phyloP scores from a whole-genome alignment of 1,140 invertebrate genomes.

The Sinonovacula constricta region DNA sequence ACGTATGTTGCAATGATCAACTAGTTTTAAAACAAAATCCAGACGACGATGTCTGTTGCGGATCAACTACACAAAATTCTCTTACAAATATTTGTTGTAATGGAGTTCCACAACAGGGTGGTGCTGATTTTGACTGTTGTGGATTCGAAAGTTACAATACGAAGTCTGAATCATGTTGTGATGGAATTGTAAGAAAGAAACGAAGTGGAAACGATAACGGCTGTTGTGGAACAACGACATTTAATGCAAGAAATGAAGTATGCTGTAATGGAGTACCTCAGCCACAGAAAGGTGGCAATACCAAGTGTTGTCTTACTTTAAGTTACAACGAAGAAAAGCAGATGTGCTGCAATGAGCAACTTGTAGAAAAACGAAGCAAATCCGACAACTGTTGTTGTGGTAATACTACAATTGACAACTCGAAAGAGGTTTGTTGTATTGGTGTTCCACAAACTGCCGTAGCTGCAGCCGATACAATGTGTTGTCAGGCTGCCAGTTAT shows the following conservation, averaged over 20 bases:
- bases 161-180: constrained; percentile 20
- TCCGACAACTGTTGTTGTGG: constrained; percentile 42
- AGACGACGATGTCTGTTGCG: constrained; percentile 45
- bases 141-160: constrained; percentile 34
- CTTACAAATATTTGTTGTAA: constrained; percentile 42
- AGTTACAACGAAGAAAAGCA: constrained; percentile 37
- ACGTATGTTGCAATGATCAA: constrained; percentile 35
- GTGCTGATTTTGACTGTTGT: constrained; percentile 39
- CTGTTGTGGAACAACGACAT: constrained; percentile 45
- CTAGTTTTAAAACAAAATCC: constrained; percentile 11
- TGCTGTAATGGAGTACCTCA: constrained; percentile 48
- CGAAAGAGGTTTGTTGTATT: constrained; percentile 40
- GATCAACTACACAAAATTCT: constrained; percentile 40
- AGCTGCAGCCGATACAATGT: constrained; percentile 32
- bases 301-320: constrained; percentile 36
- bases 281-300: constrained; percentile 34
- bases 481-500: constrained; percentile 27
- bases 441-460: constrained; percentile 25
- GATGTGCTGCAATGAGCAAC: constrained; percentile 38
- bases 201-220: constrained; percentile 25
- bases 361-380: constrained; percentile 38
- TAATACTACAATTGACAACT: constrained; percentile 37
- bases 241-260: constrained; percentile 31
- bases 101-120: constrained; percentile 37
- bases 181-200: constrained; percentile 26